Base-by-base conservation (phyloP, 2,113 vertebrate species). In the Ellobius talpinus region DNA sequence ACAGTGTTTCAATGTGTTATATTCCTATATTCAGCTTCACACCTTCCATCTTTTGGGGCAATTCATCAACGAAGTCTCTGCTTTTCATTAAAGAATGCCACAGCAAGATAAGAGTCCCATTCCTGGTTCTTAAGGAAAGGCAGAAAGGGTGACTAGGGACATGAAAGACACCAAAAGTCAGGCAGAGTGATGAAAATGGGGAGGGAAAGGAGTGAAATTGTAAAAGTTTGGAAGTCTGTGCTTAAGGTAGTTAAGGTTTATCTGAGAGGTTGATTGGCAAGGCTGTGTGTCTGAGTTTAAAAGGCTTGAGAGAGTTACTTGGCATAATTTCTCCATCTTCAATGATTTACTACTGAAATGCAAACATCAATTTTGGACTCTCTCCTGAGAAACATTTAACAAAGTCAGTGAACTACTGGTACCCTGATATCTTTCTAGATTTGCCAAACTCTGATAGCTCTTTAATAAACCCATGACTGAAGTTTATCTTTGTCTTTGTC, bases 281-380 rank as follows among this genome's bases (percentile, higher is more conserved):
- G 93, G 88, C 96, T 29, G 31, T 90, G 90, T 31, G 63, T 81
- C 97, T 88, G 42, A 97, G 87, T 95, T 91, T 93, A 97, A 97
- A 94, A 97, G 96, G 85, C 94, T 95, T 91, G n/a, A 93, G 96
- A 96, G 93, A 93, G 92, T 96, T 97, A 87, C 95, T 97, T 97
- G 98, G 97, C 97, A 97, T 97, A 97, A 97, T 98, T 98, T 98
- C 94, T 94, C 87, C 82, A 96, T 97, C 89, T 92, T 97, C 97
- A 96, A 88, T 68, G 94, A 95, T 96, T 96, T 87, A 97, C 95
- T 94, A 93, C 95, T 82, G 91, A 96, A 94, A 96, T 36, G 91
- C 97, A 98, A 97, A 90, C 63, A 96, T 50, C 97, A 87, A 96
- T 97, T 98, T 96, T 94, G 95, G 97, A 52, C 94, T 97, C 91